phyloP scores from a whole-genome alignment of 2,888 invertebrate species.

The Drosophila kanekoi region DNA sequence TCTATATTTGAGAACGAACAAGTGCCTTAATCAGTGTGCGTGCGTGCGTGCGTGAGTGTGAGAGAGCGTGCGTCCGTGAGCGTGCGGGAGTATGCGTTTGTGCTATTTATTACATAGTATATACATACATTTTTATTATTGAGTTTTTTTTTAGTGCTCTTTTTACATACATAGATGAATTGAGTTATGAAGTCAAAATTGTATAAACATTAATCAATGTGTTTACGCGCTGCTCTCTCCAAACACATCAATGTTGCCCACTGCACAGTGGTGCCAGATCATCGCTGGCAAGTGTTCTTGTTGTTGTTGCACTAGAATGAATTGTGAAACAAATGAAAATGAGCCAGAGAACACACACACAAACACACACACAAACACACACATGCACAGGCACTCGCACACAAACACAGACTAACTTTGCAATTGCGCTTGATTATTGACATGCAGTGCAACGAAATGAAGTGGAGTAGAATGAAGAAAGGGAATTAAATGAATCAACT shows the following conservation, averaged over 20 bases:
- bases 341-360: neutral
- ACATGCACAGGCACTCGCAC: too few relatives aligned
- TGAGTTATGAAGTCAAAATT: conserved; percentile 22
- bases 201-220: conserved; percentile 31
- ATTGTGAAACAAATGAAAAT: conserved; percentile 21
- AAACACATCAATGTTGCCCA: conserved; percentile 28
- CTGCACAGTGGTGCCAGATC: conserved; percentile 40
- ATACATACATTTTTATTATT: conserved; percentile 14
- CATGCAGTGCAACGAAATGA: conserved; percentile 3
- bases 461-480: conserved; percentile 4
- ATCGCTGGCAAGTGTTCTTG: neutral
- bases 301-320: conserved; percentile 7
- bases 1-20: conserved; percentile 44
- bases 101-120: conserved; percentile 35
- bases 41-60: conserved; percentile 27
- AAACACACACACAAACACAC: neutral
- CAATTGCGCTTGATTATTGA: neutral
- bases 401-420: neutral
- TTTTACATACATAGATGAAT: conserved; percentile 8
- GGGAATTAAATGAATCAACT: conserved; percentile 17
- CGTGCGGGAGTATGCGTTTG: conserved; percentile 43
- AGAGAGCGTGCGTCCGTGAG: conserved; percentile 27
- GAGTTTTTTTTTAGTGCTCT: conserved; percentile 6
- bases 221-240: conserved; percentile 32
- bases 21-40: conserved; percentile 58